These are phyloP conservation scores for Xestia c-nigrum DNA, from an alignment of 2,888 invertebrate genomes.

Conservation along the genomic window DNA sequence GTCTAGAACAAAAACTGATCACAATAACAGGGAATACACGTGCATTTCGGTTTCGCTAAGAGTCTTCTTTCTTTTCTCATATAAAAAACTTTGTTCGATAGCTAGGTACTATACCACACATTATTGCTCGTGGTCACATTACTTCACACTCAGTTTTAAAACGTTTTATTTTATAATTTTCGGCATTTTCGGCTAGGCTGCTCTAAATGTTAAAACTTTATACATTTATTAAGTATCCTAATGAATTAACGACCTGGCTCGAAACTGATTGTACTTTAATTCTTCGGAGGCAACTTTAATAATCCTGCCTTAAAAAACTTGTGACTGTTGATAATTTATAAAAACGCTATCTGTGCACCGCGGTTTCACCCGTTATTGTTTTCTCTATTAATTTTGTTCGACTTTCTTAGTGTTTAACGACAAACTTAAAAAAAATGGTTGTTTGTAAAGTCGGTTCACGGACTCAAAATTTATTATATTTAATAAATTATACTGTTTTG, in stretches of 20 bases:
- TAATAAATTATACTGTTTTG: too few relatives aligned
- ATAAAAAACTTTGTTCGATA: neutral
- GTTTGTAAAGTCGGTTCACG: too few relatives aligned
- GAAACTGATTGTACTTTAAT: neutral
- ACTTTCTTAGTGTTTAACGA: neutral
- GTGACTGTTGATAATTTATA: neutral
- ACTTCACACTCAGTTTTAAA: neutral
- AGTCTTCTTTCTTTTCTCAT: too few relatives aligned
- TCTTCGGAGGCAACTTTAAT: neutral
- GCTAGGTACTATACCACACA: neutral
- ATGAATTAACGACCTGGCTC: neutral
- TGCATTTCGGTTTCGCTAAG: too few relatives aligned
- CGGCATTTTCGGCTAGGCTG: neutral
- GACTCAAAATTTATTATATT: too few relatives aligned
- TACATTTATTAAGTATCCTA: conserved; percentile 6
- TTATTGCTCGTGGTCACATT: neutral
- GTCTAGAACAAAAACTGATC: too few relatives aligned
- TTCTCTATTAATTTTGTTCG: neutral
- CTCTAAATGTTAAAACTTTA: conserved; percentile 4
- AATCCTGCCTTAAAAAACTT: neutral
- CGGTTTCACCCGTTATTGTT: neutral
- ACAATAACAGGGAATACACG: too few relatives aligned
- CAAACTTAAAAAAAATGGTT: too few relatives aligned
- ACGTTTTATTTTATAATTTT: neutral
- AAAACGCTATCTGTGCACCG: neutral